These are phyloP conservation scores for Caenorhabditis sp. DNA, from an alignment of 2,888 invertebrate species.

Conservation along the genomic window DNA sequence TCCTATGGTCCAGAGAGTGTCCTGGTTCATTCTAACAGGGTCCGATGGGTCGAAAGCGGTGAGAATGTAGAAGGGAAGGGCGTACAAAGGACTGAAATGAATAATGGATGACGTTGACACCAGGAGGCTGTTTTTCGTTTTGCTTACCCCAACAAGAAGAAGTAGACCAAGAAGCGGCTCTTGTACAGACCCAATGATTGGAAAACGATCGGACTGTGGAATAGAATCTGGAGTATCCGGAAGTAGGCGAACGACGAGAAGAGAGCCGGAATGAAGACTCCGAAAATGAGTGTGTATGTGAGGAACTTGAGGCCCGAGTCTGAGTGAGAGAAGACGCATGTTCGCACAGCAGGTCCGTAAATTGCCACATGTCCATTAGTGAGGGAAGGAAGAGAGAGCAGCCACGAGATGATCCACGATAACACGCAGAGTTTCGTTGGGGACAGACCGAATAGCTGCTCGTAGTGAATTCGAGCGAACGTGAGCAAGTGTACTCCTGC, in stretches of 20 bases:
- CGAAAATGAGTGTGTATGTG: slow-evolving; percentile 82
- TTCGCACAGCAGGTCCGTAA: slow-evolving; percentile 76
- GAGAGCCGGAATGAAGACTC: slow-evolving; percentile 79
- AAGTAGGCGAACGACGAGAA: slow-evolving; percentile 82
- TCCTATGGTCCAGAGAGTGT: slow-evolving; percentile 72
- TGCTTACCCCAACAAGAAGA: slow-evolving; percentile 78
- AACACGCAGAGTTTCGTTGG: slow-evolving; percentile 79
- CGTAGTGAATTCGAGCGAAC: slow-evolving; percentile 83
- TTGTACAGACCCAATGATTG: slow-evolving; percentile 82
- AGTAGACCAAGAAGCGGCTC: slow-evolving; percentile 81
- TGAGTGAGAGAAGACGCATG: slow-evolving; percentile 81
- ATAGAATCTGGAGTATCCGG: slow-evolving; percentile 81
- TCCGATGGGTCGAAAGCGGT: slow-evolving; percentile 72
- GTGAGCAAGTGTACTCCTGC: slow-evolving; percentile 83
- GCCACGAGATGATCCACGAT: slow-evolving; percentile 80
- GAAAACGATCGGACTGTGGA: slow-evolving; percentile 83
- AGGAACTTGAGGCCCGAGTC: slow-evolving; percentile 82
- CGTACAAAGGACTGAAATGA: slow-evolving; percentile 79
- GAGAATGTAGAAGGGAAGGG: slow-evolving; percentile 79
- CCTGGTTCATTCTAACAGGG: slow-evolving; percentile 66
- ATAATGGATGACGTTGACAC: slow-evolving; percentile 1
- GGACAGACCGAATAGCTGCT: slow-evolving; percentile 82
- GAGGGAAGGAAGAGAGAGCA: slow-evolving; percentile 81
- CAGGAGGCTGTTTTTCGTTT: neutral
- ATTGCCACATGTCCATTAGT: slow-evolving; percentile 82